These are phyloP conservation scores for Agonopterix heracliana DNA, from an alignment of 2,888 invertebrate genomes.

Conservation along the genomic window DNA sequence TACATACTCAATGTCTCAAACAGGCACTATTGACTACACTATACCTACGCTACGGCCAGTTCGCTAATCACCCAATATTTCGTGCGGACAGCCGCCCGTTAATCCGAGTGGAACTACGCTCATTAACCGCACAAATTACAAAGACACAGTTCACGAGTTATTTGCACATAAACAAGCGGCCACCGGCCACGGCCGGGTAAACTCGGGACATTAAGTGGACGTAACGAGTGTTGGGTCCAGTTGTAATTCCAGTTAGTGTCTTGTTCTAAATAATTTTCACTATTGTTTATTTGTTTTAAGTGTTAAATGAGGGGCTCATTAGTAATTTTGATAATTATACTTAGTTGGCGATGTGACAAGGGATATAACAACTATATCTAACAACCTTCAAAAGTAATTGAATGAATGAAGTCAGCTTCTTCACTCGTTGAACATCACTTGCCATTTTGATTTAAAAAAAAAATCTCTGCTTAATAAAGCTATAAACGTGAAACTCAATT, in stretches of 20 bases:
- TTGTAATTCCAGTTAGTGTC: constrained; percentile 10
- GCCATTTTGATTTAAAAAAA: too few relatives aligned
- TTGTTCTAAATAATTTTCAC: constrained; percentile 7
- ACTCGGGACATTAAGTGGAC: constrained; percentile 23
- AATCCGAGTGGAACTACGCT: constrained; percentile 13
- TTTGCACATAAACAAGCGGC: constrained; percentile 16
- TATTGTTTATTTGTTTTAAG: background rate
- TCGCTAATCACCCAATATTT: constrained; percentile 18
- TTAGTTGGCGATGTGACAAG: too few relatives aligned
- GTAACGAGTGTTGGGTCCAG: constrained; percentile 13
- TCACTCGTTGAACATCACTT: too few relatives aligned
- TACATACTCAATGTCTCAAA: too few relatives aligned
- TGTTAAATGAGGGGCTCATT: background rate
- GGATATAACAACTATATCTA: too few relatives aligned
- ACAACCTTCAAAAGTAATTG: too few relatives aligned
- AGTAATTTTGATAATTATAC: background rate
- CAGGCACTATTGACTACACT: too few relatives aligned
- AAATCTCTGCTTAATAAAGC: too few relatives aligned
- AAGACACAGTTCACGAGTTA: constrained; percentile 15
- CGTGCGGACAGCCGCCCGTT: constrained; percentile 12
- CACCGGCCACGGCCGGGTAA: constrained; percentile 13
- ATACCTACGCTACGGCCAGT: background rate
- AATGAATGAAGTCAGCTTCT: too few relatives aligned
- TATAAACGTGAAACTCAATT: too few relatives aligned
- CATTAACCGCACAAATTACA: constrained; percentile 17